A percentile compares a stretch with the other conserved stretches of the same genome.
phyloP scores from a whole-genome alignment of 2,888 invertebrate species.

The Zonitis immaculata region DNA sequence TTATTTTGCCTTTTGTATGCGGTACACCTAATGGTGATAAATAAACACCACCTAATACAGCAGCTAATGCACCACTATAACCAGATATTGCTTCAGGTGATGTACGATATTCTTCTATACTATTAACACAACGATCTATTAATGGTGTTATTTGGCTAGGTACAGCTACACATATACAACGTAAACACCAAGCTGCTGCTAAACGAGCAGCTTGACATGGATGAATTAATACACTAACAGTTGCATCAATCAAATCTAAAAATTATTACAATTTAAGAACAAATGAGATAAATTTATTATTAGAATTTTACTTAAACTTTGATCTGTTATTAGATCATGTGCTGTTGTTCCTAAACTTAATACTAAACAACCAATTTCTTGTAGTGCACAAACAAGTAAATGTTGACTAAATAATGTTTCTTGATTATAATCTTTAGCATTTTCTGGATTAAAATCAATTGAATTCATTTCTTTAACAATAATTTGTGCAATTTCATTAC shows the following conservation, averaged over 20 bases:
- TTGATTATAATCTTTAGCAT: constrained; percentile 86
- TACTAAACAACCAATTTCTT: constrained; percentile 87
- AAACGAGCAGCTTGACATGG: constrained; percentile 90
- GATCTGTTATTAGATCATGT: constrained; percentile 83
- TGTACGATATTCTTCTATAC: constrained; percentile 82
- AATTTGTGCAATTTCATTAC: constrained; percentile 88
- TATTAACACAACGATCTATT: constrained; percentile 83
- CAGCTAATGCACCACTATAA: constrained; percentile 90
- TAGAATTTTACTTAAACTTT: constrained; percentile 64
- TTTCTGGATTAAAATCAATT: constrained; percentile 88
- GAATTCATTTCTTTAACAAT: constrained; percentile 94
- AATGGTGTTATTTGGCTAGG: constrained; percentile 93
- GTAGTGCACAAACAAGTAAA: constrained; percentile 85
- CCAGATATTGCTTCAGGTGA: constrained; percentile 86
- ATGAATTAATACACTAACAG: constrained; percentile 82
- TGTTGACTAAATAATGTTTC: constrained; percentile 89
- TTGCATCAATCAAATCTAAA: constrained; percentile 70
- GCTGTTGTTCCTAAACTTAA: constrained; percentile 92
- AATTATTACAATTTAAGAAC: constrained; percentile 22
- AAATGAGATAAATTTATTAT: too few relatives aligned
- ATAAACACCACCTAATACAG: constrained; percentile 86
- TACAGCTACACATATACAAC: constrained; percentile 88
- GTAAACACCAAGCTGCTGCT: constrained; percentile 91
- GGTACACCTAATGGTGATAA: constrained; percentile 91
- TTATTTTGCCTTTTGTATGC: constrained; percentile 94